Evolutionary conservation across 2,888 invertebrate genomes (phyloP).

Genomic region (Coleophora deauratella): DNA sequence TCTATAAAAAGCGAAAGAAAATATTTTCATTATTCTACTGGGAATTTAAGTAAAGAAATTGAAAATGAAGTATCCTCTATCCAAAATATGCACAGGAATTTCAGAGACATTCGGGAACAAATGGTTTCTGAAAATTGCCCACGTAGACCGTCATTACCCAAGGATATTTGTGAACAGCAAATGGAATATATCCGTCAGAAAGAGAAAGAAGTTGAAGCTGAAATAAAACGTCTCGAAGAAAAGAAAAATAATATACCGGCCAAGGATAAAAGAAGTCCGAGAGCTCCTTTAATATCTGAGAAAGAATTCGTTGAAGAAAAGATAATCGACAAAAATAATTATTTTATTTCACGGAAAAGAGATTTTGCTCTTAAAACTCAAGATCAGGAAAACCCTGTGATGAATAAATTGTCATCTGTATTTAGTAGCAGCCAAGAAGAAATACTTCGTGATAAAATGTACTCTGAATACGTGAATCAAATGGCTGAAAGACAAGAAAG

Average conservation of each 20-base stretch:
- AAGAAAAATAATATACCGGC: slow-evolving; percentile 44
- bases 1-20: slow-evolving; percentile 54
- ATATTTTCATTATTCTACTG: slow-evolving; percentile 61
- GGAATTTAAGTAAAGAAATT: slow-evolving; percentile 61
- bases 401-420: slow-evolving; percentile 39
- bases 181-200: slow-evolving; percentile 79
- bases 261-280: slow-evolving; percentile 36
- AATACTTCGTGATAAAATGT: slow-evolving; percentile 85
- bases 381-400: slow-evolving; percentile 23
- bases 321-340: slow-evolving; percentile 41
- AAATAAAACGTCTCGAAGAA: slow-evolving; percentile 76
- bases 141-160: slow-evolving; percentile 75
- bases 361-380: slow-evolving; percentile 46
- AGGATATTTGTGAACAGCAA: slow-evolving; percentile 77
- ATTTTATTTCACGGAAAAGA: slow-evolving; percentile 54
- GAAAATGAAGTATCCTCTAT: slow-evolving; percentile 62
- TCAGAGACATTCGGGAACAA: slow-evolving; percentile 40
- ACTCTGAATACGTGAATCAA: slow-evolving; percentile 86
- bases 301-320: slow-evolving; percentile 33
- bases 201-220: slow-evolving; percentile 79
- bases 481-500: slow-evolving; percentile 85
- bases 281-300: slow-evolving; percentile 55
- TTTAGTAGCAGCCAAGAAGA: slow-evolving; percentile 81
- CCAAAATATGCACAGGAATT: slow-evolving; percentile 61
- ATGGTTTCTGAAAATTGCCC: slow-evolving; percentile 31